Evolutionary conservation across 2,888 invertebrate species (phyloP).

Genomic region (Ernsta delagoae): DNA sequence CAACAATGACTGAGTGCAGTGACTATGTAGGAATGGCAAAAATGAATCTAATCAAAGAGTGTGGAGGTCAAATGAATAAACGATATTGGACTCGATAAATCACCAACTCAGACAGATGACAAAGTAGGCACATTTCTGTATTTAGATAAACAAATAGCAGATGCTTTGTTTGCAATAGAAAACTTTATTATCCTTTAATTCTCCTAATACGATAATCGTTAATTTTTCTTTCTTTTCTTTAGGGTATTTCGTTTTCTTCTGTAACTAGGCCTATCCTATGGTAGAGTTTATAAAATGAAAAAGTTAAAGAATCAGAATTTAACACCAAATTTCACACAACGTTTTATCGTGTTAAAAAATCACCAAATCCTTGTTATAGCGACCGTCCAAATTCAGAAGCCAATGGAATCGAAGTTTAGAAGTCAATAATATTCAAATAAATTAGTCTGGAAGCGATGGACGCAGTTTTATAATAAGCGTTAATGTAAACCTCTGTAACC

Average conservation of each 20-base stretch:
- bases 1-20: neutral
- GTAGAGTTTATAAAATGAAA: neutral
- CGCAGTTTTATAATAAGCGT: conserved; percentile 56
- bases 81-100: neutral
- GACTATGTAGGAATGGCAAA: neutral
- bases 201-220: too few species aligned
- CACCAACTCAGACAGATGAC: neutral
- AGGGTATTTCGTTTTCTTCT: neutral
- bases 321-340: neutral
- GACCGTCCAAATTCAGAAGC: conserved; percentile 58
- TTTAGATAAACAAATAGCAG: too few species aligned
- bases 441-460: conserved; percentile 69
- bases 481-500: conserved; percentile 58
- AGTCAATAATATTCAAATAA: conserved; percentile 47
- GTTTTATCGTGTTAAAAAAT: conserved; percentile 43
- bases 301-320: neutral
- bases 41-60: neutral
- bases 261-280: too few species aligned
- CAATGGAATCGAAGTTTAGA: conserved; percentile 52
- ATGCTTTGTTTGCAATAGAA: neutral
- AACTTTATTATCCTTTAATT: neutral
- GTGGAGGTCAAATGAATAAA: neutral
- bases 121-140: neutral
- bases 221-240: neutral
- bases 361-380: conserved; percentile 67